A percentile compares a stretch with the other conserved stretches of the same genome.
These are phyloP conservation scores for Drosophila hydei DNA, from an alignment of 1,140 invertebrate species.

Conservation along the genomic window DNA sequence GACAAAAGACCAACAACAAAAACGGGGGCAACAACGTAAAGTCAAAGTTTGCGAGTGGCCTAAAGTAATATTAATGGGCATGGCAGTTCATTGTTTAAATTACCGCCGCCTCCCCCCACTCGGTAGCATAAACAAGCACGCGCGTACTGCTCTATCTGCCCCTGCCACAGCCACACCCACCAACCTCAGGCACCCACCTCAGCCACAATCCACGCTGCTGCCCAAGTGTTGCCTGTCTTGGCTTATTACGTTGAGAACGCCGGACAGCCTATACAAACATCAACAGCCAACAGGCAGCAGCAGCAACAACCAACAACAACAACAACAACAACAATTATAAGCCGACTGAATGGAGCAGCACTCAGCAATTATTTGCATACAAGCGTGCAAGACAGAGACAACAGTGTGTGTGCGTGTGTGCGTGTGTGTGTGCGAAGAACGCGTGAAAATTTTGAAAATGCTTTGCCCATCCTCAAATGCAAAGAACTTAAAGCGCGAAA, in stretches of 20 bases:
- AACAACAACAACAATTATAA: slow-evolving; percentile 45
- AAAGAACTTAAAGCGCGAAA: slow-evolving; percentile 26
- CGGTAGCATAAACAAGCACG: not conserved
- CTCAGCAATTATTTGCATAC: slow-evolving; percentile 75
- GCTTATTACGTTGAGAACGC: slow-evolving; percentile 67
- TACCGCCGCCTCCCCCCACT: slow-evolving; percentile 22
- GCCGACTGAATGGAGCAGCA: slow-evolving; percentile 48
- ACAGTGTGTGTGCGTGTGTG: slow-evolving; percentile 7
- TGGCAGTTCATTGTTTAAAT: slow-evolving; percentile 80
- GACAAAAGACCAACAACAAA: slow-evolving; percentile 44
- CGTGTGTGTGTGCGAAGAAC: slow-evolving; percentile 27
- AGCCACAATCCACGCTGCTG: not conserved
- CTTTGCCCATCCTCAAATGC: slow-evolving; percentile 10
- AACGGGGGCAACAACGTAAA: slow-evolving; percentile 27
- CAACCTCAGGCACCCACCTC: too few species aligned
- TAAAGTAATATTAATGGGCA: slow-evolving; percentile 77
- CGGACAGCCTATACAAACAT: slow-evolving; percentile 38
- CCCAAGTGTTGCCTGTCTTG: not conserved
- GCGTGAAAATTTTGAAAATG: slow-evolving; percentile 59
- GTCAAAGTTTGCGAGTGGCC: slow-evolving; percentile 72
- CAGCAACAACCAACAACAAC: slow-evolving; percentile 39
- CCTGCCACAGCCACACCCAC: slow-evolving; percentile 17
- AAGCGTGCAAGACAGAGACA: slow-evolving; percentile 30
- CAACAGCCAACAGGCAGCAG: slow-evolving; percentile 29
- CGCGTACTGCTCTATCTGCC: slow-evolving; percentile 3